Base-by-base conservation (phyloP, 2,113 vertebrate genomes). In the Cryptotis parvus region DNA sequence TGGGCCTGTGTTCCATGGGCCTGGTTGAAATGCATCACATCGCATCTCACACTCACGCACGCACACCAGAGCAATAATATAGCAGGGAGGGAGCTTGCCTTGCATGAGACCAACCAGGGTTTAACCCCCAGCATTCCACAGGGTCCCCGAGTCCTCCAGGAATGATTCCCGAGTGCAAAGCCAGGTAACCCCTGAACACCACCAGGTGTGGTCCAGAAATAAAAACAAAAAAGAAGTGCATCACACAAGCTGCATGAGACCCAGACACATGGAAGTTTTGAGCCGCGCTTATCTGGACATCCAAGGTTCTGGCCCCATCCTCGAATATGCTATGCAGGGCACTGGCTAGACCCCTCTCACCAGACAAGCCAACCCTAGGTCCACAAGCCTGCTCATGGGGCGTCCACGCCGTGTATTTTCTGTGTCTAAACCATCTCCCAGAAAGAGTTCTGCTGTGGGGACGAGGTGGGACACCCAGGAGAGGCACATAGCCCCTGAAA, bases 371-470 rank as follows among this genome's bases (percentile, higher is more conserved):
- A 1, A 37, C 18, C 66, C 11, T 1, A 8, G 58, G 37, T 2
- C 69, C 52, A 22, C 22, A 58, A 6, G 55, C 0, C 70, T 45
- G 11, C 7, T 20, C 18, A 1, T n/a, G 4, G 43, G 22, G 26
- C 27, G 15, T 79, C 26, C 2, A 16, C 27, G 27, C 58, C 37
- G n/a, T 22, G 12, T 58, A 24, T 24, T 22, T 26, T 55, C 45
- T 18, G 35, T 3, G 83, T 24, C 5, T 22, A 0, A 0, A 1
- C 49, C 5, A 16, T 26, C 18, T 61, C 18, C 45, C 2, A 0
- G 10, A 78, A 43, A 4, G 8, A 9, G 37, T 27, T 58, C 55
- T 58, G 55, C 22, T 58, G 55, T 58, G 55, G 55, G 20, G 55
- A 58, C 18, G 55, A 58, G 55, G 55, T 20, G 18, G 49, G 22